A percentile compares a stretch with the other conserved stretches of the same genome.
Conservation (phyloP, 2,888 invertebrate species). For the Ischnura elegans region DNA sequence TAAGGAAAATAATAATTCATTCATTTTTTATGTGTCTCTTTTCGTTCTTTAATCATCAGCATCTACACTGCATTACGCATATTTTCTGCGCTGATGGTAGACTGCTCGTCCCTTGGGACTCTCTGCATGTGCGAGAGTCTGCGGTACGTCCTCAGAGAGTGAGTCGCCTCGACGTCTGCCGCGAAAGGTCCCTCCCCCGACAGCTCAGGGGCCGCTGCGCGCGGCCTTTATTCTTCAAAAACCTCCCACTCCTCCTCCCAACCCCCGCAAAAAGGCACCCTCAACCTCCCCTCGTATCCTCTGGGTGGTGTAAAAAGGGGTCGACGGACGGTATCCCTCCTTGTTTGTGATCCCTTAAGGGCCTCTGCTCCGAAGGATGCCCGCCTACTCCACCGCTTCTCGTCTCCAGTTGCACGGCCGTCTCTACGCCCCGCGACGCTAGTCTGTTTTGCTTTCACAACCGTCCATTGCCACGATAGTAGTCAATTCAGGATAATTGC, state of each 20-base stretch:
- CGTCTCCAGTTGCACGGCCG: not conserved
- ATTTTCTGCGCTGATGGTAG: too few species aligned
- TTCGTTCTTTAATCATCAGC: too few species aligned
- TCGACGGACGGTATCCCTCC: not conserved
- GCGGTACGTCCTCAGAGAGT: conserved; percentile 39
- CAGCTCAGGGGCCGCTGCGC: conserved; percentile 34
- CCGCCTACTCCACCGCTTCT: not conserved
- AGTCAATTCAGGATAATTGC: too few species aligned
- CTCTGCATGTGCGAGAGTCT: conserved; percentile 32
- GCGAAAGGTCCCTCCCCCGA: not conserved
- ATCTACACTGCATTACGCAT: too few species aligned
- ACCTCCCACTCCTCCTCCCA: not conserved
- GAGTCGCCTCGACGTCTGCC: conserved; percentile 55
- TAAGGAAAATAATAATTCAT: too few species aligned
- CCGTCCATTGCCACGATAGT: not conserved
- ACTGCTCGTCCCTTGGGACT: conserved; percentile 8
- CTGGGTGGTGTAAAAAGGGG: not conserved
- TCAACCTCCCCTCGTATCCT: not conserved
- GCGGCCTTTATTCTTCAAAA: not conserved
- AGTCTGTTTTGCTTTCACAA: not conserved
- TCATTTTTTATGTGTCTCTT: too few species aligned
- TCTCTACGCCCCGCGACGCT: not conserved
- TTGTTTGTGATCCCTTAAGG: conserved; percentile 44
- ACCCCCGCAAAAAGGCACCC: not conserved
- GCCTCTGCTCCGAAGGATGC: not conserved